Percentiles rank a stretch among this genome's conserved stretches.
Conservation (phyloP, 2,888 invertebrate genomes). For the Drosophila sordidula region DNA sequence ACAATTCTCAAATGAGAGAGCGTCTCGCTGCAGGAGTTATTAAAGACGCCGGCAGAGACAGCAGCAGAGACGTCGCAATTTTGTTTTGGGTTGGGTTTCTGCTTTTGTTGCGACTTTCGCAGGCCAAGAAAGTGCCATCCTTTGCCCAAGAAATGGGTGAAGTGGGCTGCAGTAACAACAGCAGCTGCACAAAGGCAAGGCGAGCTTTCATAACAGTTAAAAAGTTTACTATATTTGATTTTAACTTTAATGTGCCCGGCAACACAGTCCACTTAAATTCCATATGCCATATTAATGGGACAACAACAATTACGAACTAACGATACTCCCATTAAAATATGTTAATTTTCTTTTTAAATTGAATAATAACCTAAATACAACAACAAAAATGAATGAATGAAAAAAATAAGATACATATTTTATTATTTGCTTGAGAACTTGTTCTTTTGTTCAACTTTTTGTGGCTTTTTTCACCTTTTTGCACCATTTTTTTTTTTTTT, state of each 20-base stretch:
- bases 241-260: neutral
- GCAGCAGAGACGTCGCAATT: conserved; percentile 17
- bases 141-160: neutral
- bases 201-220: neutral
- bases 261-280: conserved; percentile 34
- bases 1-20: conserved; percentile 54
- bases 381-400: conserved; percentile 10
- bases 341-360: conserved; percentile 52
- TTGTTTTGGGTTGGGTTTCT: conserved; percentile 42
- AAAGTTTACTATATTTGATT: neutral
- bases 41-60: conserved; percentile 24
- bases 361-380: conserved; percentile 46
- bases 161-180: neutral
- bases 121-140: conserved; percentile 35
- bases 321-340: conserved; percentile 59
- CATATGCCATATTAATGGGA: conserved; percentile 27
- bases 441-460: conserved; percentile 61
- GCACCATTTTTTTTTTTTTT: conserved; percentile 19
- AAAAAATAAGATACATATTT: conserved; percentile 48
- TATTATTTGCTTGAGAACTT: conserved; percentile 73
- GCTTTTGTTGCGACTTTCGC: conserved; percentile 50
- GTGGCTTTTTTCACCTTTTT: conserved; percentile 37
- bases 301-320: conserved; percentile 25
- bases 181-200: no score
- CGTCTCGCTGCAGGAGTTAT: conserved; percentile 54